phyloP scores from a whole-genome alignment of 2,888 invertebrate genomes.

The Thyatira batis region DNA sequence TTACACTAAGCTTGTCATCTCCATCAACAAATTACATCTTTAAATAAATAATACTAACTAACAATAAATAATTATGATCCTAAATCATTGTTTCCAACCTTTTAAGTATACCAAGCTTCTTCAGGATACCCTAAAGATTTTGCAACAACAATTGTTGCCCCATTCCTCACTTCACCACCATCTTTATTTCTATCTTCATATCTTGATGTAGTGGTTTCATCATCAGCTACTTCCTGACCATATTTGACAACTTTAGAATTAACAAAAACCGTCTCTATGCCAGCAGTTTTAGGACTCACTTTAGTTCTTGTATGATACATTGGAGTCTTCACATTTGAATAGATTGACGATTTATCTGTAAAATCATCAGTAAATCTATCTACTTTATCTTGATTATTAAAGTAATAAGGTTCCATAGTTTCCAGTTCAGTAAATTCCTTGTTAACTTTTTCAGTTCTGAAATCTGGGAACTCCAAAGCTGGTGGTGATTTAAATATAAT shows the following conservation, averaged over 20 bases:
- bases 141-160: slow-evolving; percentile 35
- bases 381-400: slow-evolving; percentile 17
- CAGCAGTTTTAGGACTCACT: slow-evolving; percentile 16
- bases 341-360: slow-evolving; percentile 29
- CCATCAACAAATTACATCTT: too few species aligned
- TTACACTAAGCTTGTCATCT: too few species aligned
- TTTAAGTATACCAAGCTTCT: slow-evolving; percentile 5
- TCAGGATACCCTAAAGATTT: slow-evolving; percentile 32
- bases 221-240: slow-evolving; percentile 18
- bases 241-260: slow-evolving; percentile 66
- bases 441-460: slow-evolving; percentile 53
- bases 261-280: slow-evolving; percentile 61
- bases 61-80: background rate
- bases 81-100: slow-evolving; percentile 1
- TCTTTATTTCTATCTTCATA: slow-evolving; percentile 3
- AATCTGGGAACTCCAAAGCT: slow-evolving; percentile 54
- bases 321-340: slow-evolving; percentile 28
- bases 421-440: slow-evolving; percentile 19
- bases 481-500: slow-evolving; percentile 48
- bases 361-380: slow-evolving; percentile 13
- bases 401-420: slow-evolving; percentile 18
- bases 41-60: background rate
- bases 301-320: slow-evolving; percentile 18
- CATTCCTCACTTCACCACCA: slow-evolving; percentile 15
- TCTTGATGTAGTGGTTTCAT: slow-evolving; percentile 3